Percentiles rank a stretch among this genome's conserved stretches.
These are phyloP conservation scores for Spilogale gracilis DNA, from an alignment of 2,113 vertebrate genomes.

Conservation along the genomic window DNA sequence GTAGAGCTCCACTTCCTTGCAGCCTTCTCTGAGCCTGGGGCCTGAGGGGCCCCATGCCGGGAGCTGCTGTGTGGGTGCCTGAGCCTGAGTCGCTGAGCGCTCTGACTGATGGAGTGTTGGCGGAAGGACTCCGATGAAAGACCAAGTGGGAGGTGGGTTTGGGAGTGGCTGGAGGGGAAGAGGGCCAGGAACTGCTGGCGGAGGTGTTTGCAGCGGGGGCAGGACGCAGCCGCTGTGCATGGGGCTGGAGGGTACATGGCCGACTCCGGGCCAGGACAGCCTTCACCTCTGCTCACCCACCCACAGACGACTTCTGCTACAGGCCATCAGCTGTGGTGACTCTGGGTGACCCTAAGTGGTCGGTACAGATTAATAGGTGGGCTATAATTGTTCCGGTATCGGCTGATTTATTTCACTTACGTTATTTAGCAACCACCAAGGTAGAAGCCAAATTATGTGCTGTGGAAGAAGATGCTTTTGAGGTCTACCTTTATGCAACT, in stretches of 20 bases:
- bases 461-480: slow-evolving; percentile 85
- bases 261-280: accelerated
- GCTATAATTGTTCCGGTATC: neutral
- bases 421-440: slow-evolving; percentile 87
- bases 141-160: neutral
- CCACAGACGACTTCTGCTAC: too few relatives aligned
- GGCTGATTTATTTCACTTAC: neutral
- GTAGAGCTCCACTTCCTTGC: neutral
- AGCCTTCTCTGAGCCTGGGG: neutral
- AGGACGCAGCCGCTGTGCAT: neutral
- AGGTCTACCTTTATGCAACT: slow-evolving; percentile 93
- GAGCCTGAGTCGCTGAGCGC: neutral
- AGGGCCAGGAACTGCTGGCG: neutral
- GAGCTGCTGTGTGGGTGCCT: neutral
- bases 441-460: slow-evolving; percentile 91
- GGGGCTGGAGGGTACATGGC: accelerated
- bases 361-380: neutral
- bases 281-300: accelerated
- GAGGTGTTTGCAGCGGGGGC: neutral
- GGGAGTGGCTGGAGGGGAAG: neutral
- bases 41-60: accelerated
- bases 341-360: neutral
- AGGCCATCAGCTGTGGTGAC: accelerated
- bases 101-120: neutral
- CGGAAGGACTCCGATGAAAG: neutral